Evolutionary conservation across 2,888 invertebrate species (phyloP).

Genomic region (Spialia ferax): DNA sequence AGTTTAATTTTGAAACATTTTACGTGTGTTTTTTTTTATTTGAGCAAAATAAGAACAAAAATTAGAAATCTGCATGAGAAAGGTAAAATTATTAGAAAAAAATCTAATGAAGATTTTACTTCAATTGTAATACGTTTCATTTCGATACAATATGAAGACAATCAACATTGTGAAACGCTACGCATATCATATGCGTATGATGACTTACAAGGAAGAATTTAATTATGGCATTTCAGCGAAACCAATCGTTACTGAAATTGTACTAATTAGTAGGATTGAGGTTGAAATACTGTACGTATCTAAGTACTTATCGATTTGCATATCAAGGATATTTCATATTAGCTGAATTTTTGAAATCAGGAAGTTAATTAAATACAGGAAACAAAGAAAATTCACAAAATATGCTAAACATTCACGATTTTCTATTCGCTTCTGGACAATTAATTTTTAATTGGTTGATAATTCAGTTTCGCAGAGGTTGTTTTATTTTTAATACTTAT

Average conservation of each 20-base stretch:
- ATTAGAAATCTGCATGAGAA: too few relatives aligned
- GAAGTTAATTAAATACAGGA: slow-evolving; percentile 4
- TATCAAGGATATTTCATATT: slow-evolving; percentile 10
- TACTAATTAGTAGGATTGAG: background rate
- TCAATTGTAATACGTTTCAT: too few relatives aligned
- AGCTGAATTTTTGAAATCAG: slow-evolving; percentile 8
- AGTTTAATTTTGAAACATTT: too few relatives aligned
- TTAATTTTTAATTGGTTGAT: background rate
- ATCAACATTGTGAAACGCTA: background rate
- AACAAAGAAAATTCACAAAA: slow-evolving; percentile 5
- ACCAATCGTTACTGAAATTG: background rate
- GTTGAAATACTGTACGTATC: background rate
- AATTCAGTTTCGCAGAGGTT: background rate
- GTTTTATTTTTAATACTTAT: background rate
- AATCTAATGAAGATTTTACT: too few relatives aligned
- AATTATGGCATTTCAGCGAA: background rate
- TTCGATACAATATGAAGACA: background rate
- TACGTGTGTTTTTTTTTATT: too few relatives aligned
- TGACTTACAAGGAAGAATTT: background rate
- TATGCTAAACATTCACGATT: background rate
- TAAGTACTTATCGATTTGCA: slow-evolving; percentile 6
- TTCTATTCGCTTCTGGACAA: background rate
- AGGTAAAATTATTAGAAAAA: too few relatives aligned
- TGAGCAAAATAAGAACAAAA: too few relatives aligned
- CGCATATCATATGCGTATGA: background rate